Percentiles rank a stretch among this genome's conserved stretches.
phyloP scores from a whole-genome alignment of 2,113 vertebrate species.

The Chaetops frenatus region DNA sequence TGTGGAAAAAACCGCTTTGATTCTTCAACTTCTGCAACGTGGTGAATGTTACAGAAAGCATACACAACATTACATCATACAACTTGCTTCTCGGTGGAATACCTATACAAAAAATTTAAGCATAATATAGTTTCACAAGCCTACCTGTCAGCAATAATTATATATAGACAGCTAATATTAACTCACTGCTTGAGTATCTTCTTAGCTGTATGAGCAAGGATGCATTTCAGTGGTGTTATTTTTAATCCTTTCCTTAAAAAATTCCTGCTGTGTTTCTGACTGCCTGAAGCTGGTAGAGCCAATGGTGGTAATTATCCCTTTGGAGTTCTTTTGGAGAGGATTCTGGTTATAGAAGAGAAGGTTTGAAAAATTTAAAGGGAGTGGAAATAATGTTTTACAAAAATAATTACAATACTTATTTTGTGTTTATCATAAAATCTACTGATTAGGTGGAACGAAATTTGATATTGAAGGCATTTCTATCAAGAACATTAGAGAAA shows the following conservation, averaged over 20 bases:
- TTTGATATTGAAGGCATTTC: neutral
- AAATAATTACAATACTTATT: neutral
- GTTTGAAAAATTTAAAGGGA: neutral
- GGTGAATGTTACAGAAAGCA: neutral
- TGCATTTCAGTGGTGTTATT: neutral
- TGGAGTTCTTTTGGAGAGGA: neutral
- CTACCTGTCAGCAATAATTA: neutral
- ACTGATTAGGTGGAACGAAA: neutral
- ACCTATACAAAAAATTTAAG: neutral
- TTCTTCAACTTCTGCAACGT: neutral
- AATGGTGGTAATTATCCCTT: neutral
- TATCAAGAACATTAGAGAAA: neutral
- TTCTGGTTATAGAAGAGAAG: neutral
- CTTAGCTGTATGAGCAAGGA: neutral
- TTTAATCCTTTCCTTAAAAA: neutral
- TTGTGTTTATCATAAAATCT: neutral
- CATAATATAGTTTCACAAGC: neutral
- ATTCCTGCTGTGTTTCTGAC: neutral
- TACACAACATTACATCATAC: neutral
- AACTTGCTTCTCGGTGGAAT: neutral
- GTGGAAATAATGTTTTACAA: neutral
- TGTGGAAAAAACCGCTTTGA: conserved; percentile 24
- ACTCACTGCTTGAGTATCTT: neutral
- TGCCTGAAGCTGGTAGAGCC: neutral
- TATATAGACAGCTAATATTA: neutral